Conservation (phyloP, 1,140 invertebrate genomes). For the Aradophagus sp. region DNA sequence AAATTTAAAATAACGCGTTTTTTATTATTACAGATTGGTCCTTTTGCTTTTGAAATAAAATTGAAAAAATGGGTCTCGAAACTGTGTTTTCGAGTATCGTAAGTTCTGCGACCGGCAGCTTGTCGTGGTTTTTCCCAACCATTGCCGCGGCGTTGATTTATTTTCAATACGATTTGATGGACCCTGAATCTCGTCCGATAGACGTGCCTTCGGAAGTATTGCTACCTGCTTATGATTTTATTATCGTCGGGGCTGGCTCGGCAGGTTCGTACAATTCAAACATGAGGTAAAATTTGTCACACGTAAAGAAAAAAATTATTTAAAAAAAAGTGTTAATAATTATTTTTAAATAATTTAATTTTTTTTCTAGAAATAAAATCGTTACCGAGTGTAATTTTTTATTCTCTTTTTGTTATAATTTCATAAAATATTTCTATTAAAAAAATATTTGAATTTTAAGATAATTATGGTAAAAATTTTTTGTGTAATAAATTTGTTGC, state of each 20-base stretch:
- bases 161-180: slow-evolving; percentile 86
- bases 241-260: slow-evolving; percentile 94
- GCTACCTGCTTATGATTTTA: slow-evolving; percentile 87
- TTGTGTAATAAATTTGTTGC: too few relatives aligned
- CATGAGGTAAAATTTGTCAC: too few relatives aligned
- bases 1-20: background rate
- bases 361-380: too few relatives aligned
- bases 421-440: too few relatives aligned
- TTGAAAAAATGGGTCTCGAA: slow-evolving; percentile 65
- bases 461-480: too few relatives aligned
- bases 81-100: slow-evolving; percentile 66
- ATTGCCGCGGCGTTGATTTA: slow-evolving; percentile 86
- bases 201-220: slow-evolving; percentile 80
- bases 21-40: slow-evolving; percentile 6
- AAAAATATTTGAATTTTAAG: too few relatives aligned
- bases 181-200: slow-evolving; percentile 83
- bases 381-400: too few relatives aligned
- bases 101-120: slow-evolving; percentile 74
- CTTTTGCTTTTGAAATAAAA: slow-evolving; percentile 17
- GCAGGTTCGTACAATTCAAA: slow-evolving; percentile 81
- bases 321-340: too few relatives aligned
- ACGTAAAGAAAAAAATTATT: too few relatives aligned
- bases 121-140: slow-evolving; percentile 86
- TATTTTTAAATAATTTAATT: too few relatives aligned
- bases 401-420: too few relatives aligned